Evolutionary conservation across 2,113 vertebrate species (phyloP), one percentile per base, ranked within the genome.

Genomic region (Gambusia affinis): DNA sequence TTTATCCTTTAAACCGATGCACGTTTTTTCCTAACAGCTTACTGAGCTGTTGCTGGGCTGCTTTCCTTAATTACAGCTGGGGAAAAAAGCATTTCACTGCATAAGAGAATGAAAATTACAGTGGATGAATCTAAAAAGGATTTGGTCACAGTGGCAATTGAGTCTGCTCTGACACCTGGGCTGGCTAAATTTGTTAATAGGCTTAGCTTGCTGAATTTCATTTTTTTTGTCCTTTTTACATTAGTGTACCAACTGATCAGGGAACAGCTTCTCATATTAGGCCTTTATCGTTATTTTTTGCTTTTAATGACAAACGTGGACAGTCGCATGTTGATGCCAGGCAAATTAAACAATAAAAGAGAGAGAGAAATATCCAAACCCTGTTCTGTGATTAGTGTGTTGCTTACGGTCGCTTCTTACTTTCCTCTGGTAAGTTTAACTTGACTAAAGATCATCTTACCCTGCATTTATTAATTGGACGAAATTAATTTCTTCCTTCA

Each of bases 181-280:
- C 31, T 63, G 70, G 60, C 37, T 31, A 64, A 64, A 64, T 47
- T 31, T 64, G 27, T 42, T 63, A 72, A 72, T 72, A 28, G 31
- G 60, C 70, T 31, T 44, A 63, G 37, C 37, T 62, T 30, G 63
- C 60, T 7, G 19, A 19, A 47, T 63, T 22, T 47, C 28, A 24
- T 72, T 72, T 22, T 71, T 37, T 72, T 44, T 72, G 37, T 72
- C 35, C 60, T 31, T 64, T 64, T 28, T 72, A 57, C 60, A 64
- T 72, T 62, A 64, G 28, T 47, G 60, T 63, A 37, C 31, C 31
- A 64, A 35, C 24, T 22, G 31, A 35, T 47, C 27, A 72, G 37
- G 29, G 47, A 54, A 31, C 14, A 54, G 22, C 39, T 54, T 73
- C 42, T 64, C 37, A 51, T 54, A 35, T 64, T 64, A 73, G 42